Evolutionary conservation across 2,797 vertebrate genomes (phyloP).

Genomic region (Hippopotamyrus pictus): DNA sequence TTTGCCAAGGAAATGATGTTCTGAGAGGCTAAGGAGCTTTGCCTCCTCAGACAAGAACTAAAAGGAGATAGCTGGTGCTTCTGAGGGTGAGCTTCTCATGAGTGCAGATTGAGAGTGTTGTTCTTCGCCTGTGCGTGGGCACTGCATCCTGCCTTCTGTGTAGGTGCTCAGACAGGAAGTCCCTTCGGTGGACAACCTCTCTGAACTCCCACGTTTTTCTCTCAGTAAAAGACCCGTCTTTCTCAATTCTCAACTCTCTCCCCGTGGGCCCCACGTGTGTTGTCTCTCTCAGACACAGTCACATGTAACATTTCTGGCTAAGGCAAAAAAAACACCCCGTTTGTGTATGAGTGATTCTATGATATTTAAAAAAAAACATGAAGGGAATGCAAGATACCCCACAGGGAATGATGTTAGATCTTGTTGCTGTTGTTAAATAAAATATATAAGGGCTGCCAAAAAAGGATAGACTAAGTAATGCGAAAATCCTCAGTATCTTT

Average conservation of each 20-base stretch:
- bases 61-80: background rate
- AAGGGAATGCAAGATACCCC: background rate
- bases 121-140: background rate
- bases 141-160: background rate
- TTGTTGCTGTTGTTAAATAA: background rate
- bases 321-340: background rate
- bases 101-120: background rate
- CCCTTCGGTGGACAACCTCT: background rate
- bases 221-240: background rate
- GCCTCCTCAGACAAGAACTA: background rate
- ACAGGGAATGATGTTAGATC: background rate
- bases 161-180: constrained; percentile 23
- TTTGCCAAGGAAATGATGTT: background rate
- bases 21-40: background rate
- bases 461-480: constrained; percentile 45
- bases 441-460: constrained; percentile 43
- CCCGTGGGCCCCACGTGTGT: background rate
- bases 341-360: background rate
- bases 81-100: background rate
- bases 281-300: background rate
- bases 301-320: background rate
- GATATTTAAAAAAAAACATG: background rate
- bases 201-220: background rate
- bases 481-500: background rate
- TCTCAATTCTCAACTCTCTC: background rate